Conservation (phyloP, 2,888 invertebrate genomes). For the Drosophila sordidula region DNA sequence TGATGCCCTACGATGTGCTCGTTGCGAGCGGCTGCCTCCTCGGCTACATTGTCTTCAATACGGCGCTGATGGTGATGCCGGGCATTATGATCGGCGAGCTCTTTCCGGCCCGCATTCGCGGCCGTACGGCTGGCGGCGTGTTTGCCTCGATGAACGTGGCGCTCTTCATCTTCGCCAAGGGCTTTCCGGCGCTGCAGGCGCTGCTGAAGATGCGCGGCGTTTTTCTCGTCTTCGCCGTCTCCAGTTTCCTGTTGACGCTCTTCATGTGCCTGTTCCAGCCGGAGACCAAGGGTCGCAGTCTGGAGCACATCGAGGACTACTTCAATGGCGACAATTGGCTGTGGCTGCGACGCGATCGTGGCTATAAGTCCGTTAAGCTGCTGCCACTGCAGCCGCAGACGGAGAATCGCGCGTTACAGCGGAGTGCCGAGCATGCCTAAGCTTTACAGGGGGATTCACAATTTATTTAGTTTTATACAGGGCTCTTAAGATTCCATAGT, state of each 20-base stretch:
- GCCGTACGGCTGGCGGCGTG: conserved; percentile 90
- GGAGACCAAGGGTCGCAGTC: conserved; percentile 90
- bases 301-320: conserved; percentile 92
- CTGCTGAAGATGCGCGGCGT: conserved; percentile 88
- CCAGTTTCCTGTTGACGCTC: conserved; percentile 88
- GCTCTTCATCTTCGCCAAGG: conserved; percentile 89
- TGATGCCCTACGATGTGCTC: conserved; percentile 74
- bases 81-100: conserved; percentile 91
- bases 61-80: conserved; percentile 91
- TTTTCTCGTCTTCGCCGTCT: conserved; percentile 89
- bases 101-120: conserved; percentile 90
- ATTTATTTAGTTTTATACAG: conserved; percentile 39
- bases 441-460: background rate
- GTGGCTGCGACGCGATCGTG: conserved; percentile 85
- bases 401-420: conserved; percentile 15
- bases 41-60: conserved; percentile 91
- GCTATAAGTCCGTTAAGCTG: conserved; percentile 72
- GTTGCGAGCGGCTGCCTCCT: conserved; percentile 86
- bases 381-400: conserved; percentile 45
- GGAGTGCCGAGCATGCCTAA: conserved; percentile 36
- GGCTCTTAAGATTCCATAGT: conserved; percentile 44
- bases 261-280: conserved; percentile 90
- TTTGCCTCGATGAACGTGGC: conserved; percentile 90
- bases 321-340: conserved; percentile 89
- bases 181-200: conserved; percentile 88